A percentile compares a stretch with the other conserved stretches of the same genome.
These are phyloP conservation scores for Poeciliopsis turneri DNA, from an alignment of 2,797 vertebrate species.

Conservation along the genomic window DNA sequence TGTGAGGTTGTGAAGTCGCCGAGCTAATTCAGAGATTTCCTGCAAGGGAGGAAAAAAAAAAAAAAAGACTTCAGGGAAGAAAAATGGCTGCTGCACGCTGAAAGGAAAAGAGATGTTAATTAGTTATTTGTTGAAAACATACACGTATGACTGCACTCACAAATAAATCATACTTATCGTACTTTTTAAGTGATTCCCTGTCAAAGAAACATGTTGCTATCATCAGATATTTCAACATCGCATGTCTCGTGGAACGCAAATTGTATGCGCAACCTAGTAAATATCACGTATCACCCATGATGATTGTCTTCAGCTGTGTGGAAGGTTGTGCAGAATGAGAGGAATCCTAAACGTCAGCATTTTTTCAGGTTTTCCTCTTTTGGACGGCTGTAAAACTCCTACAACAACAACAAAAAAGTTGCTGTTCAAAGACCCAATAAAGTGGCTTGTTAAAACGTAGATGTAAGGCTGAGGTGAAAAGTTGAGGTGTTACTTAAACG, in stretches of 20 bases:
- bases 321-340: background rate
- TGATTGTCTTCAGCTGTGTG: background rate
- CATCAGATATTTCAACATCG: background rate
- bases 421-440: background rate
- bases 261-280: background rate
- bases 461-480: background rate
- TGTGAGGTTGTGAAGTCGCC: background rate
- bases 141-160: background rate
- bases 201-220: background rate
- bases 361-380: background rate
- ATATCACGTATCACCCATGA: background rate
- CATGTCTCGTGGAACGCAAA: background rate
- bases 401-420: background rate
- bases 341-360: background rate
- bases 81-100: constrained; percentile 43
- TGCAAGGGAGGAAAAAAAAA: constrained; percentile 4
- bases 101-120: constrained; percentile 48
- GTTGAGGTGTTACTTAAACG: background rate
- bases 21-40: background rate
- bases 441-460: background rate
- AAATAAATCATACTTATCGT: background rate
- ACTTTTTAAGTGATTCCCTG: background rate
- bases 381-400: background rate
- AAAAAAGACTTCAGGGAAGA: constrained; percentile 4
- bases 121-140: constrained; percentile 17